Conservation (phyloP, 2,113 vertebrate genomes). For the Gallinago jamesoni region DNA sequence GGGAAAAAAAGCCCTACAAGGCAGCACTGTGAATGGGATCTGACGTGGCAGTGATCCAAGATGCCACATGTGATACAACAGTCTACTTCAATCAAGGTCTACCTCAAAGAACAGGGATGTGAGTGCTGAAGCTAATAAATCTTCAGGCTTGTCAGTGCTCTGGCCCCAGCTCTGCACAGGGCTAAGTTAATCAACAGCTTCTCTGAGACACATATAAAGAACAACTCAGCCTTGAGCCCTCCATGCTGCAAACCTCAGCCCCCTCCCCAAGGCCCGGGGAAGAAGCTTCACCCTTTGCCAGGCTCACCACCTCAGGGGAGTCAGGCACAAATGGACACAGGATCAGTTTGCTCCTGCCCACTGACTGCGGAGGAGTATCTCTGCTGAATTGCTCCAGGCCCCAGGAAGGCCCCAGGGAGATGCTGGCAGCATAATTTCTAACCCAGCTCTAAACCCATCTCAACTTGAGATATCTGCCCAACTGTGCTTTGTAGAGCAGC, state of each 20-base stretch:
- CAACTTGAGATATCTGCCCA: neutral
- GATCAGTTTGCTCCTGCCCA: neutral
- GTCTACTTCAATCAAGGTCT: neutral
- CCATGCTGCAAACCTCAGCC: neutral
- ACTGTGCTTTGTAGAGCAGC: neutral
- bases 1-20: neutral
- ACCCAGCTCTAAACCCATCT: neutral
- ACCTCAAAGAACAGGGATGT: neutral
- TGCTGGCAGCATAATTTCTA: neutral
- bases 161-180: neutral
- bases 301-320: neutral
- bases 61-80: neutral
- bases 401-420: neutral
- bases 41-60: neutral
- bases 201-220: neutral
- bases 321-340: neutral
- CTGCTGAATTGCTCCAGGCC: neutral
- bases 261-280: neutral
- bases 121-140: neutral
- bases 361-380: neutral
- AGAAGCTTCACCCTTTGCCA: neutral
- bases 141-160: neutral
- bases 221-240: neutral
- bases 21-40: neutral
- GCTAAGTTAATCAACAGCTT: neutral